Evolutionary conservation across 1,140 invertebrate species (phyloP), one percentile per base, ranked within the genome.

Genomic region (Adoxophyes honmai): DNA sequence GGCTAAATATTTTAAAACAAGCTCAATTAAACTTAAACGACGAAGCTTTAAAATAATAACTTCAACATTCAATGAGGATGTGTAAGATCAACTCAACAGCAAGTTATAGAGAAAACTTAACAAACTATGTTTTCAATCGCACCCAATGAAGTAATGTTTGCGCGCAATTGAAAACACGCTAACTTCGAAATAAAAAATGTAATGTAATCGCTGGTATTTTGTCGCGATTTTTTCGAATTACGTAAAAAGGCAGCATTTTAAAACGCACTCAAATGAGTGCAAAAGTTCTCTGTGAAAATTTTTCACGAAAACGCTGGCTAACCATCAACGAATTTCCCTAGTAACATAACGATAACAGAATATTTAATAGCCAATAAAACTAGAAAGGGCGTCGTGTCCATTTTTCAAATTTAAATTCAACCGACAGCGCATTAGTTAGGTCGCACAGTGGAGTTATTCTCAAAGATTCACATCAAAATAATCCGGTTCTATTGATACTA

Each of bases 71-170:
- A 88, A 85, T 86, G 65, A 88, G 81, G 85, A 88, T 88, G 85
- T 77, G 66, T 85, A 88, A 84, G 77, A 34, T 69, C 21, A 86
- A 86, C 78, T 70, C 70, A 88, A 86, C 83, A 82, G 83, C 83
- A 88, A 88, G 75, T 72, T 51, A 86, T 78, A 73, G 70, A 76
- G 78, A 80, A 86, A 88, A 88, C 83, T 86, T 82, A 88, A 88
- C 83, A 86, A 80, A 70, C 39, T 60, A 62, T 51, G 64, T 63
- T 62, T 59, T 42, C 18, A 62, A 61, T 58, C 35, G 62, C 62
- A 48, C 54, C 61, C 39, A 44, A n/a, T n/a, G n/a, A n/a, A 35
- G 13, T 36, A n/a, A 14, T 16, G 3, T 34, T 57, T 54, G 34
- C 38, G 33, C 37, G 33, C 44, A 48, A 52, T 55, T 59, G 52